These are phyloP conservation scores for Sphaerophoria rueppellii DNA, from an alignment of 2,888 invertebrate genomes.

Conservation along the genomic window DNA sequence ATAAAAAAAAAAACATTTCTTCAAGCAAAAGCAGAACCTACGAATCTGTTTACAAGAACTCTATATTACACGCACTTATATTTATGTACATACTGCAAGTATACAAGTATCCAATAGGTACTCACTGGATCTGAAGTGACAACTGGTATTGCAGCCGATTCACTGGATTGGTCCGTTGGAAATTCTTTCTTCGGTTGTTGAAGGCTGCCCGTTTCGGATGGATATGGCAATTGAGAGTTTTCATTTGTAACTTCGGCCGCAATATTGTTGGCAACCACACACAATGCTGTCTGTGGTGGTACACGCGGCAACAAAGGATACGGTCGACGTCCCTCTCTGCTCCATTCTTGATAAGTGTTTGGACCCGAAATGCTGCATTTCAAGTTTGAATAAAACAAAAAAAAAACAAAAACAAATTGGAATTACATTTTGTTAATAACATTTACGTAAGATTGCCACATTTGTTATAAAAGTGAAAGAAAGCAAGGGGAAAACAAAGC, in stretches of 20 bases:
- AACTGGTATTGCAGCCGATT: slow-evolving; percentile 70
- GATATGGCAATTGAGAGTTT: slow-evolving; percentile 84
- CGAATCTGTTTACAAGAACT: no score
- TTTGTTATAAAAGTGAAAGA: slow-evolving; percentile 17
- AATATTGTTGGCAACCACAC: slow-evolving; percentile 91
- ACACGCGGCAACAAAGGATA: slow-evolving; percentile 92
- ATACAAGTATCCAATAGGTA: slow-evolving; percentile 57
- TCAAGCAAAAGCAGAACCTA: no score
- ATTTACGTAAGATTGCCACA: slow-evolving; percentile 64
- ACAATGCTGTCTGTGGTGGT: slow-evolving; percentile 92
- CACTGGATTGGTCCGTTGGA: slow-evolving; percentile 40
- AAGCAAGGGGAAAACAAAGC: slow-evolving; percentile 45
- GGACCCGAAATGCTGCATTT: slow-evolving; percentile 85
- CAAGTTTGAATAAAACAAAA: slow-evolving; percentile 13
- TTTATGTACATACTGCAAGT: slow-evolving; percentile 29
- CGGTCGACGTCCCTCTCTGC: slow-evolving; percentile 92
- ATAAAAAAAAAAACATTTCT: no score
- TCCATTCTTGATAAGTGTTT: slow-evolving; percentile 90
- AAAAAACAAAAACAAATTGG: slow-evolving; percentile 1
- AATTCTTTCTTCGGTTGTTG: slow-evolving; percentile 72
- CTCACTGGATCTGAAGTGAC: slow-evolving; percentile 81
- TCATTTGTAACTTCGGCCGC: slow-evolving; percentile 86
- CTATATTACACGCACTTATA: slow-evolving; percentile 1
- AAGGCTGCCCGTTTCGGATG: slow-evolving; percentile 82
- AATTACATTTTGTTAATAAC: slow-evolving; percentile 18